Base-by-base conservation (phyloP, 2,888 invertebrate species). In the Microchrysa polita region DNA sequence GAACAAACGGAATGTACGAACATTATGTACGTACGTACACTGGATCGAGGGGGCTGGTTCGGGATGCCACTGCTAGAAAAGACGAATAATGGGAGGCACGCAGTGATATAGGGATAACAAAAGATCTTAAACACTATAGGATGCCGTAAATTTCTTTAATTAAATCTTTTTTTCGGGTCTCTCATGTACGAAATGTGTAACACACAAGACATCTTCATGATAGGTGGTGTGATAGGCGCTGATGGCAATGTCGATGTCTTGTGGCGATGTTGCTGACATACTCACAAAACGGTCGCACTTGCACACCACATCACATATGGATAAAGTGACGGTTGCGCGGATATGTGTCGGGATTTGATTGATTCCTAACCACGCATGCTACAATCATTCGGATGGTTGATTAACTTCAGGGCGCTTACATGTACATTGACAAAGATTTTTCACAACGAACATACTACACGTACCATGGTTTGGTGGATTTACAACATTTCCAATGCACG, bases 71-170 rank as follows among this genome's bases (percentile, higher is more conserved):
- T 34, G 22, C 40, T 40, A 57, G 34, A 44, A 57, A 69, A 69
- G 69, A 65, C 67, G 69, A 57, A 44, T 73, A 55, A 55, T 52
- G 14, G 23, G 57, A n/a, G 44, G 27, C 69, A n/a, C n/a, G n/a
- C n/a, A 61, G 61, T 72, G 44, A 69, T n/a, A n/a, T n/a, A 18
- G 63, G 57, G 73, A 75, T 61, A 69, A n/a, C n/a, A n/a, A n/a
- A n/a, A 69, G 73, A 67, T 74, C 72, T 65, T 72, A 23, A 40
- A 53, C 63, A 52, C 67, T 59, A n/a, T n/a, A 71, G 73, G 60
- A 73, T 16, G 67, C 52, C 72, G 67, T 75, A 75, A 73, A 75
- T 75, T 72, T 73, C 53, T 60, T 75, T 75, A 73, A 73, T 73
- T 75, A 72, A 73, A 75, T 72, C 67, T 72, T 75, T n/a, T n/a